phyloP scores from a whole-genome alignment of 2,797 vertebrate genomes.

The Thaleichthys pacificus region DNA sequence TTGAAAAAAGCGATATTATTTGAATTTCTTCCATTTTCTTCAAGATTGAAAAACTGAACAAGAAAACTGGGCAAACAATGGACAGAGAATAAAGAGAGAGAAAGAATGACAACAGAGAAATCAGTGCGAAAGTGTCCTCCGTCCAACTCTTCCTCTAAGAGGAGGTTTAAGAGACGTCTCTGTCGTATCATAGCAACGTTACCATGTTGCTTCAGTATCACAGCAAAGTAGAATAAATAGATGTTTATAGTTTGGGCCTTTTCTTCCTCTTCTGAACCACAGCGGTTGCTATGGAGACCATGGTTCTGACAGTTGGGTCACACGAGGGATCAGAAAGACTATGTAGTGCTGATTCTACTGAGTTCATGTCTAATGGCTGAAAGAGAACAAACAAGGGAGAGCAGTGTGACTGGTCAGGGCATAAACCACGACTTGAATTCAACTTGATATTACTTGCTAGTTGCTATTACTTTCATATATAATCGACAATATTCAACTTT shows the following conservation, averaged over 20 bases:
- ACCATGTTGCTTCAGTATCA: constrained; percentile 59
- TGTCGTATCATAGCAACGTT: constrained; percentile 54
- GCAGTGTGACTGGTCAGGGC: neutral
- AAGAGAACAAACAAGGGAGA: constrained; percentile 21
- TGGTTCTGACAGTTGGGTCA: constrained; percentile 56
- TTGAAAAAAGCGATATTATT: constrained; percentile 59
- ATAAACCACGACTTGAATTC: neutral
- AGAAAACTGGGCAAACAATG: constrained; percentile 49
- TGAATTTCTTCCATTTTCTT: constrained; percentile 64
- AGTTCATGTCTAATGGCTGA: constrained; percentile 98
- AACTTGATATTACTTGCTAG: neutral
- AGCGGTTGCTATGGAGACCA: constrained; percentile 67
- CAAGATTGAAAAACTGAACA: constrained; percentile 42
- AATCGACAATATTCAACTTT: neutral
- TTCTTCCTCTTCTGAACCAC: constrained; percentile 61
- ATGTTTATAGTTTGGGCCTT: constrained; percentile 71
- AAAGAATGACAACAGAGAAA: constrained; percentile 64
- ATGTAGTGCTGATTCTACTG: constrained; percentile 96
- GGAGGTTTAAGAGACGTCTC: constrained; percentile 56
- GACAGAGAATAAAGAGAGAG: constrained; percentile 74
- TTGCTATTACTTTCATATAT: neutral
- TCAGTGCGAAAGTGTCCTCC: constrained; percentile 65
- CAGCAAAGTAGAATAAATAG: constrained; percentile 59
- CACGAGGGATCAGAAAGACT: constrained; percentile 71
- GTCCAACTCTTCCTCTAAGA: constrained; percentile 39